These are phyloP conservation scores for Amphiprion ocellaris DNA, from an alignment of 2,113 vertebrate species.

Conservation along the genomic window DNA sequence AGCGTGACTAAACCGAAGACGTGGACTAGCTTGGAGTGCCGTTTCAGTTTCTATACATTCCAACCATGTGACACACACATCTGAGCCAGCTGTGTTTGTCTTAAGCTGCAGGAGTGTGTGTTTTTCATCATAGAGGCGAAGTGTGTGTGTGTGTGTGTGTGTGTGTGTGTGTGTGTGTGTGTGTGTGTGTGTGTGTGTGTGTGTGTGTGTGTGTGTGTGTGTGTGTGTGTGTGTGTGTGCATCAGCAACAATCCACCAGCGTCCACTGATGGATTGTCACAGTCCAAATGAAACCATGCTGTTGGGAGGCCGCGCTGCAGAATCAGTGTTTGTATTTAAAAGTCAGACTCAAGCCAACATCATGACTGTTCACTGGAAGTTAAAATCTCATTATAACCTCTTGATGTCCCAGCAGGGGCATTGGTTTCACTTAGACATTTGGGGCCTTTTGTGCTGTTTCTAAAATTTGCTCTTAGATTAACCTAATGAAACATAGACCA, in stretches of 20 bases:
- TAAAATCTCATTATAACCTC: constrained; percentile 26
- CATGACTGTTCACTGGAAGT: constrained; percentile 18
- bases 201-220: constrained; percentile 25
- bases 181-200: constrained; percentile 24
- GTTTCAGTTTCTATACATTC: constrained; percentile 62
- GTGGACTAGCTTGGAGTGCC: not conserved
- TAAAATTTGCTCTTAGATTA: no score
- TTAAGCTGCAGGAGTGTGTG: constrained; percentile 46
- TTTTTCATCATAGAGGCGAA: constrained; percentile 45
- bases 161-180: constrained; percentile 13
- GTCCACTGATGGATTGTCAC: constrained; percentile 55
- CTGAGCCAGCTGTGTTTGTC: constrained; percentile 74
- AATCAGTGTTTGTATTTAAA: constrained; percentile 53
- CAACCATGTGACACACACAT: constrained; percentile 60
- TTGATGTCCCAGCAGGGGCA: not conserved
- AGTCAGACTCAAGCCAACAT: constrained; percentile 21
- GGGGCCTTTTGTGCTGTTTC: not conserved
- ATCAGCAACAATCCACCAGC: constrained; percentile 29
- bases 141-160: constrained; percentile 17
- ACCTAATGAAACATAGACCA: no score
- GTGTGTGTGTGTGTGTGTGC: constrained; percentile 17
- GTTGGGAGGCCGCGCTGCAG: constrained; percentile 24
- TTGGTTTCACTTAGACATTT: not conserved
- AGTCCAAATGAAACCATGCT: constrained; percentile 66
- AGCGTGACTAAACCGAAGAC: constrained; percentile 1